These are phyloP conservation scores for Leucosticte australis DNA, from an alignment of 2,113 vertebrate species.

Conservation along the genomic window DNA sequence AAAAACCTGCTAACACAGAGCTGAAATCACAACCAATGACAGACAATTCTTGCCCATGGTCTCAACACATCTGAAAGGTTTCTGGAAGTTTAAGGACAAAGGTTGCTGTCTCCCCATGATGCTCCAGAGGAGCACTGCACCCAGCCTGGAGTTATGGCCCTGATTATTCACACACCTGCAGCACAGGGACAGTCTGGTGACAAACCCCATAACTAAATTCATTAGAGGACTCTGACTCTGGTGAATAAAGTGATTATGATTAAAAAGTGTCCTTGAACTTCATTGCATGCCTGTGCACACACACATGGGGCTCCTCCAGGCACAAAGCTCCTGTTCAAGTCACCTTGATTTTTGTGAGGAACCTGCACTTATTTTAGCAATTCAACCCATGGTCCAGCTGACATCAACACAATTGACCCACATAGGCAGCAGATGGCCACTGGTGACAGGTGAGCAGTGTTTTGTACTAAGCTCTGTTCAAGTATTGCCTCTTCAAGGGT, in stretches of 20 bases:
- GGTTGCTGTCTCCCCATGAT: neutral
- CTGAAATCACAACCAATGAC: neutral
- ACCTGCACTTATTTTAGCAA: neutral
- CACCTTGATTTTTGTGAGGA: neutral
- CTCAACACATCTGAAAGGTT: neutral
- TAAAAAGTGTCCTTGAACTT: neutral
- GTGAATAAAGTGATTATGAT: neutral
- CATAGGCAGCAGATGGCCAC: neutral
- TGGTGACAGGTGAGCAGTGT: neutral
- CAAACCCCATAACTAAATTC: slow-evolving; percentile 1
- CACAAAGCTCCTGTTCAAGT: slow-evolving; percentile 4
- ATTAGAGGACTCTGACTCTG: neutral
- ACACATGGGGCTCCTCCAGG: neutral
- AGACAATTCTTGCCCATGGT: neutral
- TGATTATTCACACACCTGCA: neutral
- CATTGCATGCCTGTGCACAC: neutral
- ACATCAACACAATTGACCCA: neutral
- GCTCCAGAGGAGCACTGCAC: neutral
- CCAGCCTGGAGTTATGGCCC: fast-evolving
- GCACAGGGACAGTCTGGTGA: neutral
- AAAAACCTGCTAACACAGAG: neutral
- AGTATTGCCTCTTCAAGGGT: neutral
- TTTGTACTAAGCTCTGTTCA: neutral
- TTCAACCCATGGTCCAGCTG: neutral
- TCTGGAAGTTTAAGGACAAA: neutral